Percentiles rank a stretch among this genome's conserved stretches.
These are phyloP conservation scores for Drosophila nikananu DNA, from an alignment of 1,140 invertebrate genomes.

Conservation along the genomic window DNA sequence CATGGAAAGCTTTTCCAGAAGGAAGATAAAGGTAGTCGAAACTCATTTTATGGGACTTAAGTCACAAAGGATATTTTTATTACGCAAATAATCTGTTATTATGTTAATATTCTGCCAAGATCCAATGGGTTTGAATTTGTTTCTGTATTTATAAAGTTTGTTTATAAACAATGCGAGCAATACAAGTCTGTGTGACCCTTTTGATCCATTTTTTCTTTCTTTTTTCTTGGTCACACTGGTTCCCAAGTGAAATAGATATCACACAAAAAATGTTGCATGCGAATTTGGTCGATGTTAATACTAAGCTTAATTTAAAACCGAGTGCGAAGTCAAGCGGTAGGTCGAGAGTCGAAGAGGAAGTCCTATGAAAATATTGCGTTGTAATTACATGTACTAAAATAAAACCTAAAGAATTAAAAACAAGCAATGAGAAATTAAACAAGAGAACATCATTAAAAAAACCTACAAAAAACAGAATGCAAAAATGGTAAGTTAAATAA, in stretches of 20 bases:
- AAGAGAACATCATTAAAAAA: conserved; percentile 28
- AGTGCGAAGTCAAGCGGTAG: conserved; percentile 14
- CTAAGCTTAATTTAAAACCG: conserved; percentile 2
- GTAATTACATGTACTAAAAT: conserved; percentile 57
- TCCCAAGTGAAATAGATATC: not conserved
- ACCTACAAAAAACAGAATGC: conserved; percentile 19
- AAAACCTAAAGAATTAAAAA: conserved; percentile 44
- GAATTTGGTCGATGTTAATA: not conserved
- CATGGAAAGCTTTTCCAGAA: not conserved
- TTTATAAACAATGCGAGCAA: not conserved
- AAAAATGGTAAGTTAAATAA: conserved; percentile 73
- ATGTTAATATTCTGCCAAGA: not conserved
- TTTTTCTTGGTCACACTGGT: not conserved
- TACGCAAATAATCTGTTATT: not conserved
- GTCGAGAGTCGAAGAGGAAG: conserved; percentile 31
- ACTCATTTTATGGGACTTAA: not conserved
- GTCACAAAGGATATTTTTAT: not conserved
- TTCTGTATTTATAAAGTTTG: not conserved
- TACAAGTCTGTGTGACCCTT: not conserved
- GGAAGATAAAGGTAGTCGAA: not conserved
- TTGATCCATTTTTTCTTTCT: not conserved
- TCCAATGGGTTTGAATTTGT: not conserved
- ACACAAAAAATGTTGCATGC: not conserved
- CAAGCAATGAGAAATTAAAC: conserved; percentile 38
- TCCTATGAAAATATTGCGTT: conserved; percentile 69